Base-by-base conservation (phyloP, 2,113 vertebrate genomes). In the Anoplopoma fimbria region DNA sequence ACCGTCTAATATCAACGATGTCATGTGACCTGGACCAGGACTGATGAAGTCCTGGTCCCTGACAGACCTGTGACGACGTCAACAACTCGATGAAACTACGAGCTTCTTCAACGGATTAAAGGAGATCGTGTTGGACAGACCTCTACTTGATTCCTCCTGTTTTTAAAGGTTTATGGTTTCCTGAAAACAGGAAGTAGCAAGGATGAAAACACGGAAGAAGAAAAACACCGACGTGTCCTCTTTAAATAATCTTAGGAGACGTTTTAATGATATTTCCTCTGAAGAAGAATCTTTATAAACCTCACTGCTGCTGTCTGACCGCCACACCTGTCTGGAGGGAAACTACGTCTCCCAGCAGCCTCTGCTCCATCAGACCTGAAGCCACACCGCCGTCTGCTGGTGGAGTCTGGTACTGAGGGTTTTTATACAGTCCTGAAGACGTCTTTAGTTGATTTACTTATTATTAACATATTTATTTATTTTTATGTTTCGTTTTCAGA, bases 311-410 rank as follows among this genome's bases (percentile, higher is more conserved):
- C n/a, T n/a, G n/a, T 38, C 17, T 23, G 4, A 33, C 61, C 10
- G 78, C 47, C 34, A 25, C 49, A 49, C 36, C 38, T 40, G 45
- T 40, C 4, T 34, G 47, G n/a, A 63, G 42, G 1, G 12, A 23
- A 64, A 77, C 83, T 61, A 61, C 69, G 55, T 23, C 19, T 69
- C 83, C 88, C 84, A 87, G 69, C 65, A 78, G 51, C 77, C 78
- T 75, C 51, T 81, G 82, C 77, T 72, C 25, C 5, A 47, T 58
- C 9, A 19, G 53, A 47, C 51, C 63, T 27, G 47, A 17, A 27
- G 64, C 74, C 29, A 33, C 31, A 77, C 45, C 68, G 68, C 27
- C 77, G 65, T 25, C 75, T 71, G 51, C 77, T 89, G 90, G 83
- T 38, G 23, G 10, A 36, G 19, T 36, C 5, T 0, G 29, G 69